A percentile compares a stretch with the other conserved stretches of the same genome.
Evolutionary conservation across 2,888 invertebrate species (phyloP).

Genomic region (Branchipolynoe longqiensis): DNA sequence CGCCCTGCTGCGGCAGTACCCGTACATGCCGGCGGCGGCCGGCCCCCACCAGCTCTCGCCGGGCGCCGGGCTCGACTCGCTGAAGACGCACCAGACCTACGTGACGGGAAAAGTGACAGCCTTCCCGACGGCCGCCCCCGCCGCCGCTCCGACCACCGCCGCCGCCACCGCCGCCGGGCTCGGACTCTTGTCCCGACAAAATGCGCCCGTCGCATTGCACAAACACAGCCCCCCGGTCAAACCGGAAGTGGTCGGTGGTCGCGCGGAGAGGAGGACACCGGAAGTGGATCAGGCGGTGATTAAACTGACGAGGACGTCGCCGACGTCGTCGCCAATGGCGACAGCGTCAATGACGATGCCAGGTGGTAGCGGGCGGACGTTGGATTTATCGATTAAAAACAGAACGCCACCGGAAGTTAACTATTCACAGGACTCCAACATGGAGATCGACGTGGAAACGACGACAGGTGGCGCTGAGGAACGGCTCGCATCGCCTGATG

Average conservation of each 20-base stretch:
- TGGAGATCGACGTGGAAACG: constrained; percentile 49
- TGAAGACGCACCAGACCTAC: constrained; percentile 15
- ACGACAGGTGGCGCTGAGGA: not conserved
- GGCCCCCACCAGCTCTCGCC: not conserved
- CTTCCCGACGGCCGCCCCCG: not conserved
- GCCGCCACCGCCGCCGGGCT: not conserved
- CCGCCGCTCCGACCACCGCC: not conserved
- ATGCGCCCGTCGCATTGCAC: constrained; percentile 10
- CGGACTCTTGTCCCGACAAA: not conserved
- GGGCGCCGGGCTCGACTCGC: constrained; percentile 16
- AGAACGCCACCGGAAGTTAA: not conserved
- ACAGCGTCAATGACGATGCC: not conserved
- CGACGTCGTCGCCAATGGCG: not conserved
- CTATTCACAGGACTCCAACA: not conserved
- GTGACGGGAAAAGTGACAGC: constrained; percentile 22
- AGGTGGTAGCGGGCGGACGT: constrained; percentile 2
- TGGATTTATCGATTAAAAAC: constrained; percentile 41
- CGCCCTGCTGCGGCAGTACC: constrained; percentile 71
- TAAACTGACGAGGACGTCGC: not conserved
- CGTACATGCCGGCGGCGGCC: constrained; percentile 67
- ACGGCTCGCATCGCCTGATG: not conserved
- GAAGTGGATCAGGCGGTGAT: not conserved
- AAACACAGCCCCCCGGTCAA: constrained; percentile 20
- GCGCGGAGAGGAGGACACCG: not conserved
- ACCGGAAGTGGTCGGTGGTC: not conserved